phyloP scores from a whole-genome alignment of 2,113 vertebrate species.

The Irena cyanogastra region DNA sequence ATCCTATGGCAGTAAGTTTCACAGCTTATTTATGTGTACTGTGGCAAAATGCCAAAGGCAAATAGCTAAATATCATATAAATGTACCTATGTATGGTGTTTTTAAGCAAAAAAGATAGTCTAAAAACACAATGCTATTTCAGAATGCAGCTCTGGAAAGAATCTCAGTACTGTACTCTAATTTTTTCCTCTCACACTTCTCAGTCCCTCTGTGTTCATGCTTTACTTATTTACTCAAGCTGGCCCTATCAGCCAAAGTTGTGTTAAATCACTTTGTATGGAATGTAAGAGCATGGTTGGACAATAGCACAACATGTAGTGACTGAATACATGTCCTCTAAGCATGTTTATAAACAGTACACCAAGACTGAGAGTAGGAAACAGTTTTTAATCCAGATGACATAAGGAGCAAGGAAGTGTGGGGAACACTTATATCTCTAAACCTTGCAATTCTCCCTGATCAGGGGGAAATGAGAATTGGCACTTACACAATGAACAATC shows the following conservation, averaged over 20 bases:
- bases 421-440: neutral
- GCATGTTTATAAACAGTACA: neutral
- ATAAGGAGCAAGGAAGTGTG: neutral
- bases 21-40: neutral
- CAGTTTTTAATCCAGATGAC: neutral
- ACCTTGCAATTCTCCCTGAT: fast-evolving
- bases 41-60: neutral
- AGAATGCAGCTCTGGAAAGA: conserved; percentile 49
- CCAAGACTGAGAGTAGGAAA: neutral
- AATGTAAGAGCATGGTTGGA: neutral
- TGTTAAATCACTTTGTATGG: conserved; percentile 47
- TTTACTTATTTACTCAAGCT: conserved; percentile 37
- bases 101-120: conserved; percentile 25
- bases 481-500: neutral
- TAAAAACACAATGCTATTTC: conserved; percentile 49
- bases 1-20: neutral
- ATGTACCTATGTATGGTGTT: neutral
- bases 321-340: neutral
- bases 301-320: neutral
- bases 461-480: neutral
- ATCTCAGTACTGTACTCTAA: conserved; percentile 14
- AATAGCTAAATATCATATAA: neutral
- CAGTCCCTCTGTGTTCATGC: neutral
- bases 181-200: neutral
- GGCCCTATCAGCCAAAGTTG: conserved; percentile 6